Evolutionary conservation across 2,888 invertebrate genomes (phyloP).

Genomic region (Mythimna loreyi): DNA sequence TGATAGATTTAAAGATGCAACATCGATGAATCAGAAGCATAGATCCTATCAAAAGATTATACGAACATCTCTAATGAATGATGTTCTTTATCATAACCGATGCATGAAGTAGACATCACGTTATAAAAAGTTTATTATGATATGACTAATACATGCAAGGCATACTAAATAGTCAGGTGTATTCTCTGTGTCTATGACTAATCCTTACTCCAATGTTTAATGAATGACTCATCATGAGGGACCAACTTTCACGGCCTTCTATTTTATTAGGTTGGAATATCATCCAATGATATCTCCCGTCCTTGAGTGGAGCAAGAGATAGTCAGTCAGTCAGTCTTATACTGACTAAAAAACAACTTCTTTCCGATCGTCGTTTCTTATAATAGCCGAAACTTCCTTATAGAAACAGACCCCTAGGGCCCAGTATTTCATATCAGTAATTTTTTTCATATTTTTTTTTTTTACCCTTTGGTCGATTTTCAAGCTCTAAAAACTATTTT

Average conservation of each 20-base stretch:
- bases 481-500: neutral
- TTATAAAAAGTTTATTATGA: slow-evolving; percentile 34
- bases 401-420: too few species aligned
- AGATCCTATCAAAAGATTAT: slow-evolving; percentile 1
- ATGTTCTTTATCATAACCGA: neutral
- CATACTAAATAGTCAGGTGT: slow-evolving; percentile 27
- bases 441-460: too few species aligned
- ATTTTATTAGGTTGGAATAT: too few species aligned
- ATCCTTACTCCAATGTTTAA: slow-evolving; percentile 9
- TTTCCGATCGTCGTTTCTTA: too few species aligned
- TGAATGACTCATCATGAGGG: slow-evolving; percentile 35
- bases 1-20: neutral
- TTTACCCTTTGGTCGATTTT: neutral
- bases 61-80: neutral
- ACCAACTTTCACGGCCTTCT: slow-evolving; percentile 13
- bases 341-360: too few species aligned
- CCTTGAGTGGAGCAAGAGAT: too few species aligned
- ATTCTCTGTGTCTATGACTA: slow-evolving; percentile 30
- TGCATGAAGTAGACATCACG: slow-evolving; percentile 6
- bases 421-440: too few species aligned
- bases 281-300: too few species aligned
- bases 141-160: slow-evolving; percentile 10
- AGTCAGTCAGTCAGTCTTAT: too few species aligned
- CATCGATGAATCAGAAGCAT: slow-evolving; percentile 2
- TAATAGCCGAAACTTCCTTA: too few species aligned